phyloP scores from a whole-genome alignment of 2,888 invertebrate genomes.

The Oligia latruncula region DNA sequence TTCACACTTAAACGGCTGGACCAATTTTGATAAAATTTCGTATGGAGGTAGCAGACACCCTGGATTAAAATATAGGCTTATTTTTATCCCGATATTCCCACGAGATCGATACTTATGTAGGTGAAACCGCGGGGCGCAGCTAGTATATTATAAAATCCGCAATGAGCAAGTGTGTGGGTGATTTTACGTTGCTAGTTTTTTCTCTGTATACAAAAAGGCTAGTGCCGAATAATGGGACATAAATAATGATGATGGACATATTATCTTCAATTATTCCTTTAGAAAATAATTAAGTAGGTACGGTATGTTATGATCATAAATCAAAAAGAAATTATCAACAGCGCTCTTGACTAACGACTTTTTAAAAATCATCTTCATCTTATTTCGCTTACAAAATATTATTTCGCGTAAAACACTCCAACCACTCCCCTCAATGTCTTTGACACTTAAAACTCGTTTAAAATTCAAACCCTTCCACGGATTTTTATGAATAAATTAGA shows the following conservation, averaged over 20 bases:
- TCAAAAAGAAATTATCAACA: constrained; percentile 19
- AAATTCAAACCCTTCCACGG: constrained; percentile 39
- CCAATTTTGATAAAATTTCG: too few relatives aligned
- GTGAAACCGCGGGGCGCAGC: too few relatives aligned
- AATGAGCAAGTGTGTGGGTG: background rate
- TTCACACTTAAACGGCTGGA: too few relatives aligned
- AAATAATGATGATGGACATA: background rate
- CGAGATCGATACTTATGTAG: too few relatives aligned
- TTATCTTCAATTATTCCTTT: background rate
- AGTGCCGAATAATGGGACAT: background rate
- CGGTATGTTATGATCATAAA: background rate
- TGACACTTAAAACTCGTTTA: constrained; percentile 34
- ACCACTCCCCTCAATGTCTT: constrained; percentile 16
- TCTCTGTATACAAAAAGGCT: too few relatives aligned
- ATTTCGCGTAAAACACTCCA: constrained; percentile 5
- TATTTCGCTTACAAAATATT: constrained; percentile 28
- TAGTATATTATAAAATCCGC: background rate
- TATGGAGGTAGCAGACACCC: too few relatives aligned
- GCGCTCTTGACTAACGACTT: constrained; percentile 4
- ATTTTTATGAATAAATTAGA: constrained; percentile 60
- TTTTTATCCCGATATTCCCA: too few relatives aligned
- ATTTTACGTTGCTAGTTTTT: background rate
- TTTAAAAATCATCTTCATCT: constrained; percentile 38
- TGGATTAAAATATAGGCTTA: too few relatives aligned
- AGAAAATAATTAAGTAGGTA: background rate